phyloP scores from a whole-genome alignment of 2,113 vertebrate species.

The Regulus satrapa region DNA sequence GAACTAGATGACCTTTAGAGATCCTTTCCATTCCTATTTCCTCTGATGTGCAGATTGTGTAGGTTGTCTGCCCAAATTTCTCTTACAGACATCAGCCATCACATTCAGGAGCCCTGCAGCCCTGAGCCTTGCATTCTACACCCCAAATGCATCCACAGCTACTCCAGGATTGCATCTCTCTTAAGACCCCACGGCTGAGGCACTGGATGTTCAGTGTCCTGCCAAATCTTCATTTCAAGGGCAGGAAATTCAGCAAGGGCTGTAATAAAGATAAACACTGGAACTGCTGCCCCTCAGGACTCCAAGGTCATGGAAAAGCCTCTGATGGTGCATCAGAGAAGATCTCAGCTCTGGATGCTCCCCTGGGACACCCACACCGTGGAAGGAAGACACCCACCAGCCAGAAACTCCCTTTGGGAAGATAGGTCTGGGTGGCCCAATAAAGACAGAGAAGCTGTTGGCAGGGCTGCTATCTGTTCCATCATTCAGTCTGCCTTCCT shows the following conservation, averaged over 20 bases:
- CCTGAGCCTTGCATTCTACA: background rate
- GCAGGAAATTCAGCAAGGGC: background rate
- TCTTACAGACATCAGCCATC: background rate
- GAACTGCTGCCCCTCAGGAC: background rate
- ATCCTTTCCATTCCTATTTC: background rate
- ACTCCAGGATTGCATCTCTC: background rate
- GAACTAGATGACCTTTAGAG: background rate
- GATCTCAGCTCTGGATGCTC: background rate
- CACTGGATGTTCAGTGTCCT: background rate
- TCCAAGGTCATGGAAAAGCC: rapidly evolving
- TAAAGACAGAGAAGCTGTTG: background rate
- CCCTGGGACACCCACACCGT: background rate
- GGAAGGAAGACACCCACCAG: background rate
- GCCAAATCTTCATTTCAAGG: background rate
- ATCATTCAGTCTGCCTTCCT: background rate
- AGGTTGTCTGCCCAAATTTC: background rate
- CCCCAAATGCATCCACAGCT: background rate
- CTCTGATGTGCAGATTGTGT: background rate
- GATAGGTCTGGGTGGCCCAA: background rate
- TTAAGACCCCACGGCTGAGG: background rate
- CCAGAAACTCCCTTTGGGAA: background rate
- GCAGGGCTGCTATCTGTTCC: background rate
- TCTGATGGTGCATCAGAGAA: background rate
- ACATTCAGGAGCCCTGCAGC: background rate
- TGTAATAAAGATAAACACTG: rapidly evolving